Conservation (phyloP, 1,140 invertebrate species). For the Elymnias hypermnestra region DNA sequence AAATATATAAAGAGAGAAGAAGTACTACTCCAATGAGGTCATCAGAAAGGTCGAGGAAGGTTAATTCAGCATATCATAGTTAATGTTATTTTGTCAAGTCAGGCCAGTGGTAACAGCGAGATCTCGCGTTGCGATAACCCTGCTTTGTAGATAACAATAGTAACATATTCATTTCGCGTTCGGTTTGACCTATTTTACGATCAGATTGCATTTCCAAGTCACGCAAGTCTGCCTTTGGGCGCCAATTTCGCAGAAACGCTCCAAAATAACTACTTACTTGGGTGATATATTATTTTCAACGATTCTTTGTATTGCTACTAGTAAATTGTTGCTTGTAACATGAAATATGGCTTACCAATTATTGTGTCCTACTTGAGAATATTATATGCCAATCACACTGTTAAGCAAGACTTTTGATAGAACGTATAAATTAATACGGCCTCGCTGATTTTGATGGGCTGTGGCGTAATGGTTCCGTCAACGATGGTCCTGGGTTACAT, state of each 20-base stretch:
- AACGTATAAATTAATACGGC: too few relatives aligned
- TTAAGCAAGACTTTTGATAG: too few relatives aligned
- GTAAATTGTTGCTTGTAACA: background rate
- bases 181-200: conserved; percentile 21
- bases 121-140: conserved; percentile 12
- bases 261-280: conserved; percentile 1
- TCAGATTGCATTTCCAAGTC: conserved; percentile 22
- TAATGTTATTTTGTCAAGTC: background rate
- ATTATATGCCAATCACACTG: too few relatives aligned
- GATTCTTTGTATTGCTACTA: background rate
- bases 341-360: background rate
- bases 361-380: too few relatives aligned
- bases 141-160: conserved; percentile 13
- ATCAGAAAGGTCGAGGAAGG: too few relatives aligned
- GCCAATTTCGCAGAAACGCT: conserved; percentile 20
- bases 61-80: too few relatives aligned
- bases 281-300: conserved; percentile 5
- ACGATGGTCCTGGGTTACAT: too few relatives aligned
- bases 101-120: background rate
- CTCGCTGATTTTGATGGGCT: too few relatives aligned
- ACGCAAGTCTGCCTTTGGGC: conserved; percentile 18
- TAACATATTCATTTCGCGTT: conserved; percentile 21
- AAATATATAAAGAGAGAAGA: too few relatives aligned
- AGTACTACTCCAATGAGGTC: too few relatives aligned
- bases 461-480: too few relatives aligned